Evolutionary conservation across 1,140 invertebrate genomes (phyloP).

Genomic region (Spodoptera frugiperda): DNA sequence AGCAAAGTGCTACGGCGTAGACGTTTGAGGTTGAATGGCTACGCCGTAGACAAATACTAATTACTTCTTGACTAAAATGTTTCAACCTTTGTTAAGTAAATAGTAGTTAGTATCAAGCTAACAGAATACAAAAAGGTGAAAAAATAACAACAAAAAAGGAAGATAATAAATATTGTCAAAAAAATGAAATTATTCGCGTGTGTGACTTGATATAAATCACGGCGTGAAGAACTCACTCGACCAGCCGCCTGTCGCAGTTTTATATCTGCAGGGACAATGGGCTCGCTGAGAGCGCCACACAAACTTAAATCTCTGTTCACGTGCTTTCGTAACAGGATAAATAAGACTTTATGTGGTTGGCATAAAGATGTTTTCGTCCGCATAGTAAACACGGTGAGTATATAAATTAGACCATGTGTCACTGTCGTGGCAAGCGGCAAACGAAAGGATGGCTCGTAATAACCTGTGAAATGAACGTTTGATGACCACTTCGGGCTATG

Average conservation of each 20-base stretch:
- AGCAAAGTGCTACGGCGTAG: conserved; percentile 6
- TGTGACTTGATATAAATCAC: conserved; percentile 63
- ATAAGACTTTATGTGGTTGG: conserved; percentile 57
- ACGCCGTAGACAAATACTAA: conserved; percentile 6
- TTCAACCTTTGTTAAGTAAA: not conserved
- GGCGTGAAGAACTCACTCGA: conserved; percentile 60
- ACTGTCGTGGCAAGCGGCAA: conserved; percentile 70
- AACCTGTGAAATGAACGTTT: conserved; percentile 80
- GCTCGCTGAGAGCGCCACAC: conserved; percentile 62
- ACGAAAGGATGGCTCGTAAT: conserved; percentile 74
- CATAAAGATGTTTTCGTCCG: conserved; percentile 48
- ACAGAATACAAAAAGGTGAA: too few relatives aligned
- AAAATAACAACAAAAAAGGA: too few relatives aligned
- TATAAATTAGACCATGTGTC: conserved; percentile 81
- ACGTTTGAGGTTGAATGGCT: not conserved
- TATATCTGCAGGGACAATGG: conserved; percentile 74
- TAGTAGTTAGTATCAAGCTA: too few relatives aligned
- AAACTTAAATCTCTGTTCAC: conserved; percentile 60
- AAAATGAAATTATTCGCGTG: conserved; percentile 51
- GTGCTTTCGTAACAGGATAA: conserved; percentile 49
- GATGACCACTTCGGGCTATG: conserved; percentile 69
- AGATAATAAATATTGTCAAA: conserved; percentile 21
- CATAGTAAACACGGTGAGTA: conserved; percentile 59
- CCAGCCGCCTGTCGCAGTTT: conserved; percentile 63
- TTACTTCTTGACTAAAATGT: not conserved